Conservation (phyloP, 2,888 invertebrate genomes). For the Eristalis arbustorum region DNA sequence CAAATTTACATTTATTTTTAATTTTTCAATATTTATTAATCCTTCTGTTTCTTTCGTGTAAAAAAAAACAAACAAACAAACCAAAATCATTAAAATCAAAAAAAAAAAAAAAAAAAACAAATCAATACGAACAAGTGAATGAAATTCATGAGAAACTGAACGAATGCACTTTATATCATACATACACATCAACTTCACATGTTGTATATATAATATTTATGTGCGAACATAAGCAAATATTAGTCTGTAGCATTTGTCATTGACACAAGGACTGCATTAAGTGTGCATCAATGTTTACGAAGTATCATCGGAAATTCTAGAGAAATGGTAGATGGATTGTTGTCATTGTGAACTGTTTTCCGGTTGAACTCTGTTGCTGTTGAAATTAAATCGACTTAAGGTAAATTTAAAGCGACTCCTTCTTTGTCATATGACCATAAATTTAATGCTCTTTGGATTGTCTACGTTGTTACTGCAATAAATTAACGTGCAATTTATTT, state of each 20-base stretch:
- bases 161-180: conserved; percentile 65
- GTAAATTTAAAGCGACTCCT: too few species aligned
- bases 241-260: neutral
- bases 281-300: conserved; percentile 50
- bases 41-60: conserved; percentile 69
- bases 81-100: neutral
- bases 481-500: too few species aligned
- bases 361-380: too few species aligned
- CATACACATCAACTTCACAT: conserved; percentile 60
- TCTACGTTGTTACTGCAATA: too few species aligned
- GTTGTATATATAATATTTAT: conserved; percentile 71
- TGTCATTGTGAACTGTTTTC: neutral
- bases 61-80: conserved; percentile 27
- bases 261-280: conserved; percentile 12
- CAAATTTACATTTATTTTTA: conserved; percentile 45
- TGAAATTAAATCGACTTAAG: too few species aligned
- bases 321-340: neutral
- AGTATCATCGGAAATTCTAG: conserved; percentile 33
- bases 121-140: conserved; percentile 47
- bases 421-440: too few species aligned
- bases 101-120: neutral
- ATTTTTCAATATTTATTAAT: conserved; percentile 67
- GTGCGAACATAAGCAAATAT: conserved; percentile 35
- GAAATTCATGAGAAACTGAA: conserved; percentile 44
- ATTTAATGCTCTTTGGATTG: too few species aligned